These are phyloP conservation scores for Tachysurus fulvidraco DNA, from an alignment of 2,113 vertebrate genomes.

Conservation along the genomic window DNA sequence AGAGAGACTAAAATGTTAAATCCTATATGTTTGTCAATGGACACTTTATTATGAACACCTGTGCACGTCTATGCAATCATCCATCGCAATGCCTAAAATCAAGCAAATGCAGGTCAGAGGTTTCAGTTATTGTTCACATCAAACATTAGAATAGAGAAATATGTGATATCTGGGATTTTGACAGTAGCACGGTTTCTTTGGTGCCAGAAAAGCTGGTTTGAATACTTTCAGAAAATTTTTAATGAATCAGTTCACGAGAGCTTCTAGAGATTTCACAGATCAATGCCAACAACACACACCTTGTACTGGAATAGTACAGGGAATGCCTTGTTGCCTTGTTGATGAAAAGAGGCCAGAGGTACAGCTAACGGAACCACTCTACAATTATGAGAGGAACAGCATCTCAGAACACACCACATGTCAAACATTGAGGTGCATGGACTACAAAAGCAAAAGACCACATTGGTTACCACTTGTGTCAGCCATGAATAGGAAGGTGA, in stretches of 20 bases:
- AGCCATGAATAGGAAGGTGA: not conserved
- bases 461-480: not conserved
- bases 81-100: not conserved
- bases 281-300: not conserved
- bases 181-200: not conserved
- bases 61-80: not conserved
- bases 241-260: not conserved
- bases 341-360: not conserved
- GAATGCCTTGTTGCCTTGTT: not conserved
- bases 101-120: no score
- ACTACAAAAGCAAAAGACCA: not conserved
- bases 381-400: not conserved
- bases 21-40: not conserved
- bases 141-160: not conserved
- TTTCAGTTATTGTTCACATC: not conserved
- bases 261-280: not conserved
- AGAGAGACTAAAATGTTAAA: not conserved
- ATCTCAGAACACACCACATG: not conserved
- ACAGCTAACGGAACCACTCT: not conserved
- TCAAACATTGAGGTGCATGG: not conserved
- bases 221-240: not conserved
- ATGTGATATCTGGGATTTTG: not conserved
- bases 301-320: no score
- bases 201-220: not conserved
- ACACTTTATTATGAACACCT: not conserved